A percentile compares a stretch with the other conserved stretches of the same genome.
Evolutionary conservation across 2,888 invertebrate genomes (phyloP).

Genomic region (Mimachlamys varia): DNA sequence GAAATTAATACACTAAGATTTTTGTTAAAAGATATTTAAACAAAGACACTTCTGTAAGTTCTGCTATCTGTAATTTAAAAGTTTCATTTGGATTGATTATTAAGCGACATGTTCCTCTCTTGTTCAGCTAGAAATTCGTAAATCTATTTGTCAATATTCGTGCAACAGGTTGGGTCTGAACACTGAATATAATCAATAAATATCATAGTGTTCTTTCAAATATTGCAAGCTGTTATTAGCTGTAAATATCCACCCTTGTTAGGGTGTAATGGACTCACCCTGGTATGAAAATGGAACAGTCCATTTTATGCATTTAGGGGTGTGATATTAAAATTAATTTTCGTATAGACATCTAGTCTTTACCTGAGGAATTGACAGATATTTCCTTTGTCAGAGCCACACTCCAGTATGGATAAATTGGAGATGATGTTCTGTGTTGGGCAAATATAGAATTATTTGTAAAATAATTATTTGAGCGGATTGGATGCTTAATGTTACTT

Average conservation of each 20-base stretch:
- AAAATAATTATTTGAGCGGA: constrained; percentile 21
- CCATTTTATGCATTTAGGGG: not conserved
- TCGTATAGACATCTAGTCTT: not conserved
- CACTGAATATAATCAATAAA: not conserved
- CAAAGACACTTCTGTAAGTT: not conserved
- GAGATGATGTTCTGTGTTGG: not conserved
- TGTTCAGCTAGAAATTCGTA: constrained; percentile 13
- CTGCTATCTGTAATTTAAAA: not conserved
- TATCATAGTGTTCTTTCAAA: not conserved
- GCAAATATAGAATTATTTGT: constrained; percentile 15
- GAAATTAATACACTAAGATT: not conserved
- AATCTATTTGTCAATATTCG: constrained; percentile 23
- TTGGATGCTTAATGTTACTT: not conserved
- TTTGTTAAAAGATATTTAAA: not conserved
- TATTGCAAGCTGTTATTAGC: constrained; percentile 16
- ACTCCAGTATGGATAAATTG: not conserved
- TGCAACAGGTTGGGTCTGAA: not conserved
- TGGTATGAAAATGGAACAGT: not conserved
- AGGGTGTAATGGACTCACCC: not conserved
- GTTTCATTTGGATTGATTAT: not conserved
- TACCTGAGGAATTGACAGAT: not conserved
- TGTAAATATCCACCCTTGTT: not conserved
- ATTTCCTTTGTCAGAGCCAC: not conserved
- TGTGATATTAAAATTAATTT: not conserved
- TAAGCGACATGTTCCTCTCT: not conserved